Conservation (phyloP, 2,888 invertebrate genomes). For the Opisthograptis luteolata region DNA sequence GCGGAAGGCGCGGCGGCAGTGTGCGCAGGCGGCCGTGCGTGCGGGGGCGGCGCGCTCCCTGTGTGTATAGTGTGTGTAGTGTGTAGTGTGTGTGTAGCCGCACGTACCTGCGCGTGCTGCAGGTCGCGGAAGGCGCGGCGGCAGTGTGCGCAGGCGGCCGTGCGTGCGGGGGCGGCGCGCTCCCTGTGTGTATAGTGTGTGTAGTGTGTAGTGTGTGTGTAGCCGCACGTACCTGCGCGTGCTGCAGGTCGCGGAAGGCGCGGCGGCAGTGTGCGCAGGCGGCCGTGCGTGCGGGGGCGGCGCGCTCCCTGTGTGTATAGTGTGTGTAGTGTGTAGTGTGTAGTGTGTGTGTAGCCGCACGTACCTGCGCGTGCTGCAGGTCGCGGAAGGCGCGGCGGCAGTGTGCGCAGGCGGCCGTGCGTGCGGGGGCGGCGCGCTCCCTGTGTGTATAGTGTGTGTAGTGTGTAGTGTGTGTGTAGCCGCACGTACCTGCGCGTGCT, state of each 20-base stretch:
- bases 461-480: slow-evolving; percentile 65
- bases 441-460: slow-evolving; percentile 64
- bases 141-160: not conserved
- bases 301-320: too few species aligned
- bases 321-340: too few species aligned
- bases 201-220: too few species aligned
- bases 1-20: not conserved
- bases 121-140: not conserved
- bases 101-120: slow-evolving; percentile 45
- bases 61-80: too few species aligned
- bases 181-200: too few species aligned
- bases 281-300: too few species aligned
- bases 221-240: too few species aligned
- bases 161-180: too few species aligned
- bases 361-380: not conserved
- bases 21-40: not conserved
- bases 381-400: not conserved
- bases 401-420: not conserved
- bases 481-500: slow-evolving; percentile 47
- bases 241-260: too few species aligned
- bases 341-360: not conserved
- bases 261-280: too few species aligned
- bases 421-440: slow-evolving; percentile 40
- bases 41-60: not conserved
- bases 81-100: not conserved